A percentile compares a stretch with the other conserved stretches of the same genome.
Evolutionary conservation across 1,140 invertebrate species (phyloP).

Genomic region (Pteromalus puparum): DNA sequence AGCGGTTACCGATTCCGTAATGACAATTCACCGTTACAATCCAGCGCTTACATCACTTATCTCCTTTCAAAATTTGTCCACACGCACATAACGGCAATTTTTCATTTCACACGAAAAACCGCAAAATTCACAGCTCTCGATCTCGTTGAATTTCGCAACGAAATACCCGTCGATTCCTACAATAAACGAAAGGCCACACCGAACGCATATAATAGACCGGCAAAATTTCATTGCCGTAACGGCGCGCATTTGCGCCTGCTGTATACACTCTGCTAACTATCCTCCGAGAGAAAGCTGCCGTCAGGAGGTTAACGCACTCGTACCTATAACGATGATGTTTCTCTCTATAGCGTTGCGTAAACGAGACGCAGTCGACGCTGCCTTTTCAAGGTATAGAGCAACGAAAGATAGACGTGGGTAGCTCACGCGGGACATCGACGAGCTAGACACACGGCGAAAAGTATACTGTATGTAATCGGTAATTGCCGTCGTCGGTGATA

Average conservation of each 20-base stretch:
- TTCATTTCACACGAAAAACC: no score
- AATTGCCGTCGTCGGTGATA: no score
- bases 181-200: background rate
- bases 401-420: no score
- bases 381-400: constrained; percentile 9
- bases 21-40: no score
- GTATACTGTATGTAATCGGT: background rate
- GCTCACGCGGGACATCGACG: background rate
- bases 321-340: constrained; percentile 69
- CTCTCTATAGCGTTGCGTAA: constrained; percentile 70
- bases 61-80: no score
- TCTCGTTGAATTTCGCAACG: background rate
- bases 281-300: constrained; percentile 8
- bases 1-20: no score
- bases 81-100: no score
- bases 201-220: background rate
- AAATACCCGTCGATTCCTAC: background rate
- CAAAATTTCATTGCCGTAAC: constrained; percentile 30
- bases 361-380: constrained; percentile 50
- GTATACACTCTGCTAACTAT: no score
- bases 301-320: constrained; percentile 68
- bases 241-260: constrained; percentile 18
- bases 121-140: no score
- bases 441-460: background rate
- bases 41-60: no score